These are phyloP conservation scores for Drosophila tanythrix DNA, from an alignment of 2,888 invertebrate genomes.

Conservation along the genomic window DNA sequence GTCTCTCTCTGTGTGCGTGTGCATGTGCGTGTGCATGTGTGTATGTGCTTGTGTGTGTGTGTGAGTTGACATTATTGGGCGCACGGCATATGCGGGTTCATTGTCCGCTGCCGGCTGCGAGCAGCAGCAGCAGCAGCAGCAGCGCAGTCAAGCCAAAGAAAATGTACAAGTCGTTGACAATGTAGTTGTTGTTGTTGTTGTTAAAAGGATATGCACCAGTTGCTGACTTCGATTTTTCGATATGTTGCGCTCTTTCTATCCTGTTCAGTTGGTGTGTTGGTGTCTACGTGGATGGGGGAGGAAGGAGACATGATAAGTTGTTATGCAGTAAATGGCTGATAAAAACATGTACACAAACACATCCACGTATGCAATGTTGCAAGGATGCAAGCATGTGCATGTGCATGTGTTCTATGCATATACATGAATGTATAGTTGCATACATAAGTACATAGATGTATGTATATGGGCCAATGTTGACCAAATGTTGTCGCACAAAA, in stretches of 20 bases:
- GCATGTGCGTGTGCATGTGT: not conserved
- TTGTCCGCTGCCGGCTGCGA: slow-evolving; percentile 48
- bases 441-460: not conserved
- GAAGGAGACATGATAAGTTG: not conserved
- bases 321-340: not conserved
- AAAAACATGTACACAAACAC: not conserved
- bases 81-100: slow-evolving; percentile 51
- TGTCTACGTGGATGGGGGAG: not conserved
- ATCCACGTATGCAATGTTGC: not conserved
- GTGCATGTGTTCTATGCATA: not conserved
- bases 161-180: slow-evolving; percentile 16
- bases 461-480: not conserved
- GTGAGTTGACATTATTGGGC: slow-evolving; percentile 7
- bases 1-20: not conserved
- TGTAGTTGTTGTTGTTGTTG: slow-evolving; percentile 7
- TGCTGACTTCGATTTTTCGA: slow-evolving; percentile 47
- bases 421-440: not conserved
- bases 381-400: not conserved
- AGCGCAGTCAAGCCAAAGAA: slow-evolving; percentile 18
- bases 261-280: not conserved
- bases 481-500: slow-evolving; percentile 6
- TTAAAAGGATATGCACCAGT: slow-evolving; percentile 49
- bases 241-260: slow-evolving; percentile 29
- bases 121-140: slow-evolving; percentile 23
- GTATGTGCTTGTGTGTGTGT: slow-evolving; percentile 6